A percentile compares a stretch with the other conserved stretches of the same genome.
Evolutionary conservation across 1,140 invertebrate species (phyloP).

Genomic region (Himalopsyche phryganea): DNA sequence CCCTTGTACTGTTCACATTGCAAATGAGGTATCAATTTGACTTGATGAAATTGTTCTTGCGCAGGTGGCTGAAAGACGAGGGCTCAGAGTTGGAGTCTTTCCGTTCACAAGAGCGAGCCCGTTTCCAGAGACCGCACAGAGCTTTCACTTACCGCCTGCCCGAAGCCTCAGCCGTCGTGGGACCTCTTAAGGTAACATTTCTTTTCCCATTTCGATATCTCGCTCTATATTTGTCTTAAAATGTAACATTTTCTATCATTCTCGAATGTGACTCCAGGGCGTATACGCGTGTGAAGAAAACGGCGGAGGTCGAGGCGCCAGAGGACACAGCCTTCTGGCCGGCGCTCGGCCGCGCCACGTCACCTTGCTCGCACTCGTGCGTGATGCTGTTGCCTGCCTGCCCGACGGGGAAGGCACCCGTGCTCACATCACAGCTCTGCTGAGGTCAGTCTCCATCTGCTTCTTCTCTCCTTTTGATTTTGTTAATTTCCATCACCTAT

Average conservation of each 20-base stretch:
- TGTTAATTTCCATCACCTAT: not conserved
- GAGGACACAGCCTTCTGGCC: conserved; percentile 80
- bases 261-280: too few relatives aligned
- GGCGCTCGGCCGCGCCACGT: conserved; percentile 86
- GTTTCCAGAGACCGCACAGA: conserved; percentile 81
- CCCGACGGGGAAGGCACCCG: conserved; percentile 93
- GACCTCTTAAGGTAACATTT: conserved; percentile 76
- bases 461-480: too few relatives aligned
- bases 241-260: too few relatives aligned
- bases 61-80: conserved; percentile 12
- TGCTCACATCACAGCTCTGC: conserved; percentile 67
- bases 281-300: conserved; percentile 29
- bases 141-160: conserved; percentile 83
- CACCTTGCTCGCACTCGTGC: conserved; percentile 83
- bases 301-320: conserved; percentile 45
- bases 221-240: too few relatives aligned
- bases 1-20: too few relatives aligned
- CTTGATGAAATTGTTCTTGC: too few relatives aligned
- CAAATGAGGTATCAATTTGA: too few relatives aligned
- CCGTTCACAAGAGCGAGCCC: conserved; percentile 56
- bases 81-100: conserved; percentile 25
- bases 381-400: conserved; percentile 87
- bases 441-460: conserved; percentile 36
- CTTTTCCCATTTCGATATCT: too few relatives aligned
- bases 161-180: conserved; percentile 83